phyloP scores from a whole-genome alignment of 2,888 invertebrate genomes.

The Beris chalybata region DNA sequence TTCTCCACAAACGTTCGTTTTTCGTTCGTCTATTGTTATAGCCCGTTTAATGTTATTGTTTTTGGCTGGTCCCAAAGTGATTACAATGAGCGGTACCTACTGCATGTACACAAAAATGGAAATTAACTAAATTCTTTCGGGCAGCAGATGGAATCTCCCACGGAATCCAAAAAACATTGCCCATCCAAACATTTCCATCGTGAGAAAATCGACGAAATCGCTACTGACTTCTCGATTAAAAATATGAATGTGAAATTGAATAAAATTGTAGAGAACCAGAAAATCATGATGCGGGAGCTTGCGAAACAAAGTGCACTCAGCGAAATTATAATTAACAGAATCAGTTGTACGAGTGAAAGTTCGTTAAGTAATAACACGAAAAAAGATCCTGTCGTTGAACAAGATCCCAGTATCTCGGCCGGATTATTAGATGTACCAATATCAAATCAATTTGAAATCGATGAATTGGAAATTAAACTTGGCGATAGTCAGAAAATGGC shows the following conservation, averaged over 20 bases:
- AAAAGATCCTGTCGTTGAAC: background rate
- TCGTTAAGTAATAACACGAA: background rate
- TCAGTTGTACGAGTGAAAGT: background rate
- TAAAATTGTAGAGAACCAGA: background rate
- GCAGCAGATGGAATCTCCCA: background rate
- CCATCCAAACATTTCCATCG: background rate
- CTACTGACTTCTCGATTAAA: background rate
- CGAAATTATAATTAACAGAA: conserved; percentile 1
- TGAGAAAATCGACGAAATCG: background rate
- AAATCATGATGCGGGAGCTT: background rate
- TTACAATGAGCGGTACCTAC: too few relatives aligned
- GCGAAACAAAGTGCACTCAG: conserved; percentile 8
- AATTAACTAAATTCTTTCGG: background rate
- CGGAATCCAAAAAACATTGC: background rate
- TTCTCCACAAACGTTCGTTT: too few relatives aligned
- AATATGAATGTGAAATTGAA: background rate
- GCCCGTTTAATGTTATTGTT: too few relatives aligned
- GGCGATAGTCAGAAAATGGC: conserved; percentile 11
- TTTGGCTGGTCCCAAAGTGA: too few relatives aligned
- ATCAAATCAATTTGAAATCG: conserved; percentile 15
- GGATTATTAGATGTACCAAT: conserved; percentile 15
- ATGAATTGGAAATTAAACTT: conserved; percentile 6
- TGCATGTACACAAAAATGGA: too few relatives aligned
- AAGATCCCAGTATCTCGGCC: background rate
- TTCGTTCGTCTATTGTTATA: too few relatives aligned